Base-by-base conservation (phyloP, 2,797 vertebrate genomes). In the Hoplostethus mediterraneus region DNA sequence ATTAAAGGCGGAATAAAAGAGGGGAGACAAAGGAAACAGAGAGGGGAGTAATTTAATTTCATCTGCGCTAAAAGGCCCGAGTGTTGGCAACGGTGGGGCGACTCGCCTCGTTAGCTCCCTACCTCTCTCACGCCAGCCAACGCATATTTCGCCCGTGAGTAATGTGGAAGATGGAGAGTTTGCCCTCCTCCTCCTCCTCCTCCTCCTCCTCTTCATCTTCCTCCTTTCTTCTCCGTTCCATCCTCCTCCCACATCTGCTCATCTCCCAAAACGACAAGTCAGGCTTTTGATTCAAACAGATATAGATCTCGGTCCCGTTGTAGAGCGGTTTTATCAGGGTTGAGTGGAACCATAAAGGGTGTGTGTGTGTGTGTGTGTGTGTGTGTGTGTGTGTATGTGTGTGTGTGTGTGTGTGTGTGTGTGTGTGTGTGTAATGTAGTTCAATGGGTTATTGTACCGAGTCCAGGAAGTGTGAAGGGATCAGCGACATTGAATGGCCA, bases 381-480 rank as follows among this genome's bases (percentile, higher is more conserved):
- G 75, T 31, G 64, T 36, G 64, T 10, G 70, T 8, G 63, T n/a
- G 25, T 3, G 62, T 7, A 60, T 51, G 33, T 64, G 51, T 28
- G 52, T 12, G 59, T 54, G 33, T 42, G 71, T 55, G 66, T 55
- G 75, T 31, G 64, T 36, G 64, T 10, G 70, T 8, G 63, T n/a
- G 25, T 3, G 62, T 7, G 63, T 51, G 33, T 64, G 51, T 28
- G 52, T 12, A 67, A 79, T 53, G 45, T 54, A 77, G 48, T 87
- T 87, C 74, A 84, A 28, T 74, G 68, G 57, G 64, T 77, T 85
- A 76, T 68, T 88, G 90, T 85, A 49, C 66, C 67, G 75, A 70
- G 69, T 88, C 67, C 83, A 88, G 83, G 80, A 90, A 85, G 86
- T 91, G 82, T 87, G 83, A 90, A 90, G 54, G 77, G 86, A 90